Conservation (phyloP, 2,797 vertebrate species). For the Adelosebastes latens region DNA sequence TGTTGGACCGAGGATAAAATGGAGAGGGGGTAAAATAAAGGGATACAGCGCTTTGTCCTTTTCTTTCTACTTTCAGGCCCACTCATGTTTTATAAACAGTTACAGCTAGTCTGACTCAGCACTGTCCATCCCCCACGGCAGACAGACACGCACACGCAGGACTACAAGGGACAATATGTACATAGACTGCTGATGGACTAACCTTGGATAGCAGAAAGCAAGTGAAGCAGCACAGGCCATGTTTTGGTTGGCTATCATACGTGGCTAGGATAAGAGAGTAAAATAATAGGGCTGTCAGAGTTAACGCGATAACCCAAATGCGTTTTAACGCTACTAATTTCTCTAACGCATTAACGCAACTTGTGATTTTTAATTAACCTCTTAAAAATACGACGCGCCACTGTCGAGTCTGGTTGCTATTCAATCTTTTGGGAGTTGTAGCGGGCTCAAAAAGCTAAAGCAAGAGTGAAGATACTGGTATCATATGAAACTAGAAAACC, state of each 20-base stretch:
- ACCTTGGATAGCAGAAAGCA: constrained; percentile 14
- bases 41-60: constrained; percentile 6
- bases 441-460: too few relatives aligned
- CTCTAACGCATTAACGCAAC: too few relatives aligned
- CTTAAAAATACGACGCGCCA: too few relatives aligned
- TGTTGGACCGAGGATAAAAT: neutral
- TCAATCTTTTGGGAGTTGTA: too few relatives aligned
- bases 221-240: neutral
- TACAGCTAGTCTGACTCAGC: constrained; percentile 38
- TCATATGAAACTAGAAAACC: too few relatives aligned
- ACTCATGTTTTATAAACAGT: constrained; percentile 33
- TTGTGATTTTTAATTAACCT: too few relatives aligned
- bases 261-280: neutral
- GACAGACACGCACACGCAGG: neutral
- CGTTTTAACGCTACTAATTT: too few relatives aligned
- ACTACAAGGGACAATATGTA: neutral
- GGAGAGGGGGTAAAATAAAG: neutral
- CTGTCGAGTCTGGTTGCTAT: too few relatives aligned
- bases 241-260: neutral
- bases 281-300: neutral
- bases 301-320: too few relatives aligned
- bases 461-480: too few relatives aligned
- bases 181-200: constrained; percentile 1
- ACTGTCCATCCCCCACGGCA: neutral
- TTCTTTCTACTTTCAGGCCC: constrained; percentile 20